Evolutionary conservation across 1,140 invertebrate species (phyloP).

Genomic region (Spodoptera frugiperda): DNA sequence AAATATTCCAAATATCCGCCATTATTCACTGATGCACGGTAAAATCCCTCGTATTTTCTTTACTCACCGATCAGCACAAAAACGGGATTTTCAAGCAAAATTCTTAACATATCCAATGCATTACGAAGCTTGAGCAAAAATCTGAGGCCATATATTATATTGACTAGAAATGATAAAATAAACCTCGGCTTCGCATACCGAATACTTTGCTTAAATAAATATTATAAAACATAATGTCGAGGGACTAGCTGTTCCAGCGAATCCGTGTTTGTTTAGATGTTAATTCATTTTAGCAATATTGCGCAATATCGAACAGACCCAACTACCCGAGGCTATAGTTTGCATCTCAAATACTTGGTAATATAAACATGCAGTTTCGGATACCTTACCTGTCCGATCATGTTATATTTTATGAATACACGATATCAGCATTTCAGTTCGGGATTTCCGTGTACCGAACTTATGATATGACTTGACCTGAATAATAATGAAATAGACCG

Average conservation of each 20-base stretch:
- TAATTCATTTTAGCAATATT: slow-evolving; percentile 31
- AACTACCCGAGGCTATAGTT: not conserved
- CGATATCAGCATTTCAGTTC: too few relatives aligned
- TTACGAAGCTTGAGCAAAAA: not conserved
- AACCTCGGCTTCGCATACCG: not conserved
- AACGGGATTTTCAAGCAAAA: not conserved
- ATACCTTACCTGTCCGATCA: not conserved
- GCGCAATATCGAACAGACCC: slow-evolving; percentile 13
- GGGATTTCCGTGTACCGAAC: too few relatives aligned
- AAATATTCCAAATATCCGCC: not conserved
- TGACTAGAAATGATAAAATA: slow-evolving; percentile 31
- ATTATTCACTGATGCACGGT: not conserved
- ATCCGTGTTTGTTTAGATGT: slow-evolving; percentile 27
- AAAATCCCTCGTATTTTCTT: not conserved
- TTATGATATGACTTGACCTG: too few relatives aligned
- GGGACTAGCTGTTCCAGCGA: slow-evolving; percentile 18
- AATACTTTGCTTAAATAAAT: slow-evolving; percentile 36
- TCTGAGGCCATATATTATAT: slow-evolving; percentile 21
- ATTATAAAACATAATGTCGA: slow-evolving; percentile 20
- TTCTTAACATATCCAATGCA: slow-evolving; percentile 16
- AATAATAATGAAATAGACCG: too few relatives aligned
- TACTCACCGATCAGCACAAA: not conserved
- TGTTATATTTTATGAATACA: too few relatives aligned
- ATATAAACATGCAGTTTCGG: not conserved
- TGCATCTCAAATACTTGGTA: not conserved